Percentiles rank a stretch among this genome's conserved stretches.
phyloP scores from a whole-genome alignment of 2,113 vertebrate species.

The Reinhardtius hippoglossoides region DNA sequence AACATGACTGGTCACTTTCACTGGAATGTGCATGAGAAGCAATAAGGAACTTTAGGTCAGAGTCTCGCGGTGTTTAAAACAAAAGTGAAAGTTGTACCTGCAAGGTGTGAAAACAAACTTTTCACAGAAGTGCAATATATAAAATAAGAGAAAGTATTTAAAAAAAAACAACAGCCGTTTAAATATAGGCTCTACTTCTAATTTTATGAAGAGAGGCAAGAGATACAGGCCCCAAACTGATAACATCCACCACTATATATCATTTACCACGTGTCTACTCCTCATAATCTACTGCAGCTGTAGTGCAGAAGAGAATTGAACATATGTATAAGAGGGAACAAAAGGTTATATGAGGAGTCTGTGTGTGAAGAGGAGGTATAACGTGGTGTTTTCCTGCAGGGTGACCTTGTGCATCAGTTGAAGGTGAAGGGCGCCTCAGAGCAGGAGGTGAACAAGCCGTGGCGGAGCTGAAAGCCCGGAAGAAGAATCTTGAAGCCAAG shows the following conservation, averaged over 20 bases:
- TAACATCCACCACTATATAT: too few relatives aligned
- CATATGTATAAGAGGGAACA: background rate
- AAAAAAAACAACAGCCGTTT: too few relatives aligned
- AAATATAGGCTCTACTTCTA: too few relatives aligned
- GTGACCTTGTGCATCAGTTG: conserved; percentile 42
- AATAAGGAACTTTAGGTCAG: background rate
- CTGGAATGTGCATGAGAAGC: too few relatives aligned
- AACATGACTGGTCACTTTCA: background rate
- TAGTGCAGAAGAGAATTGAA: background rate
- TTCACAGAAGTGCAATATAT: too few relatives aligned
- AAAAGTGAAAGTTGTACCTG: background rate
- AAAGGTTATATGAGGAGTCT: background rate
- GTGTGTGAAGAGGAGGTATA: background rate
- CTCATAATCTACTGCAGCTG: background rate
- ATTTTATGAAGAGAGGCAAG: too few relatives aligned
- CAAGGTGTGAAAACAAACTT: background rate
- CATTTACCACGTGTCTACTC: too few relatives aligned
- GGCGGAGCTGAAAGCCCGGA: conserved; percentile 91
- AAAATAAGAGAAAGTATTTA: too few relatives aligned
- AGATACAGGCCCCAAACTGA: too few relatives aligned
- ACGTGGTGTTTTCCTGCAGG: conserved; percentile 8
- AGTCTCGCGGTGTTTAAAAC: background rate
- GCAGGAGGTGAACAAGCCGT: conserved; percentile 88
- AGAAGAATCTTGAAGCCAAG: conserved; percentile 90
- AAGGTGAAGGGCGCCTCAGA: conserved; percentile 36